These are phyloP conservation scores for Psammodynastes pulverulentus DNA, from an alignment of 2,113 vertebrate genomes.

Conservation along the genomic window DNA sequence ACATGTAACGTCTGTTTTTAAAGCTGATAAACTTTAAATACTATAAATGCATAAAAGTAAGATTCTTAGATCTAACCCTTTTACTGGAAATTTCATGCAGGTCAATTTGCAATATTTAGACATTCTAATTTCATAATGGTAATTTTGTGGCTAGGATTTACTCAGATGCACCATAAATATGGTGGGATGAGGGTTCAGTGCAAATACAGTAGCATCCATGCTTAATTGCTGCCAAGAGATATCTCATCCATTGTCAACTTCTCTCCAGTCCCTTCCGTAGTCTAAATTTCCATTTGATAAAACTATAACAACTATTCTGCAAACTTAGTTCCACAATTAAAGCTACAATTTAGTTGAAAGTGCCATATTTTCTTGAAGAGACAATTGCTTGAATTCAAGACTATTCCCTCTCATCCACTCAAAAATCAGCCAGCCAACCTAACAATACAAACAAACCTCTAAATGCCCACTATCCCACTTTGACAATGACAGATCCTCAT, in stretches of 20 bases:
- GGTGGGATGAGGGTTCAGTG: background rate
- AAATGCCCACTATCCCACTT: background rate
- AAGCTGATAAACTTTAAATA: too few relatives aligned
- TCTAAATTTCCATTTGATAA: background rate
- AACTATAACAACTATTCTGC: background rate
- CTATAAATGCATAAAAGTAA: background rate
- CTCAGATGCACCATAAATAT: background rate
- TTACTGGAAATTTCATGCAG: background rate
- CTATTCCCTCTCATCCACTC: background rate
- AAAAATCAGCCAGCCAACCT: background rate
- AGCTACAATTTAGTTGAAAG: background rate
- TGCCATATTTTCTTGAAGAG: background rate
- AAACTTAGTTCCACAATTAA: background rate
- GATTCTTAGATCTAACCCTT: background rate
- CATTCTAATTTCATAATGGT: background rate
- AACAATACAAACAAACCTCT: background rate
- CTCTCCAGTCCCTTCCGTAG: background rate
- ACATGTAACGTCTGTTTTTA: background rate
- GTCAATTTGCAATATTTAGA: background rate
- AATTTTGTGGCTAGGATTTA: background rate
- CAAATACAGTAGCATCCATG: background rate
- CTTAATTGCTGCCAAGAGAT: background rate
- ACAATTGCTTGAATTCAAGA: background rate
- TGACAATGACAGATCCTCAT: background rate
- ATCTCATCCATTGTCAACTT: background rate